Conservation (phyloP, 2,113 vertebrate species). For the Erythrocercus mccallii region DNA sequence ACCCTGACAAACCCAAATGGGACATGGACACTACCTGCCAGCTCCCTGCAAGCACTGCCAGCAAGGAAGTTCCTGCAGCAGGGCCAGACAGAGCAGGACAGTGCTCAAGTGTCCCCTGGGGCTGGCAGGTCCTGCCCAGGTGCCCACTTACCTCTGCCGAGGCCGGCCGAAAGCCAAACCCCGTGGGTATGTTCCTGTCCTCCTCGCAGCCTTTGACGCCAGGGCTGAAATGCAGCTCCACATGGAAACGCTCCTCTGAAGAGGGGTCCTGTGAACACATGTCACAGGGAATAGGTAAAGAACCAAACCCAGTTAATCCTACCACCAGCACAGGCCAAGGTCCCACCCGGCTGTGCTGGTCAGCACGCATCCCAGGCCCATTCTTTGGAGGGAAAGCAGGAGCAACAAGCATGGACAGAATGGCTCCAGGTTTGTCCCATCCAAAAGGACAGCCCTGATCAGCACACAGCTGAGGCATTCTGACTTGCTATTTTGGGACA, state of each 20-base stretch:
- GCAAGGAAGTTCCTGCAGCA: not conserved
- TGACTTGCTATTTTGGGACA: not conserved
- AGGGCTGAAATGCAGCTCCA: conserved; percentile 97
- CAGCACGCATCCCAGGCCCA: not conserved
- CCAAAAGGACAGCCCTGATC: not conserved
- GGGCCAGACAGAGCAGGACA: not conserved
- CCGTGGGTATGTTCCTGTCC: conserved; percentile 87
- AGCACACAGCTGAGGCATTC: not conserved
- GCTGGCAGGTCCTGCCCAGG: not conserved
- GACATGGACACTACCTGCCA: not conserved
- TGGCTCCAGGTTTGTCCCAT: not conserved
- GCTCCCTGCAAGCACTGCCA: not conserved
- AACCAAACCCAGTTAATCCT: not conserved
- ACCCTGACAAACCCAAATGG: fast-evolving
- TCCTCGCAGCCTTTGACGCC: conserved; percentile 94
- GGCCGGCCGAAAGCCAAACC: conserved; percentile 93
- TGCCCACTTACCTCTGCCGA: conserved; percentile 96
- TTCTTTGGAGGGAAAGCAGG: not conserved
- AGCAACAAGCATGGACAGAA: not conserved
- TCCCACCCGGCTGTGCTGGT: not conserved
- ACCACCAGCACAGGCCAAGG: not conserved
- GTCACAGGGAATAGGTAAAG: not conserved
- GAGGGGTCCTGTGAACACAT: conserved; percentile 80
- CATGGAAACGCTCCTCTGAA: conserved; percentile 96
- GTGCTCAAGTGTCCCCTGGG: not conserved